phyloP scores from a whole-genome alignment of 2,888 invertebrate genomes.

The Idaea aversata region DNA sequence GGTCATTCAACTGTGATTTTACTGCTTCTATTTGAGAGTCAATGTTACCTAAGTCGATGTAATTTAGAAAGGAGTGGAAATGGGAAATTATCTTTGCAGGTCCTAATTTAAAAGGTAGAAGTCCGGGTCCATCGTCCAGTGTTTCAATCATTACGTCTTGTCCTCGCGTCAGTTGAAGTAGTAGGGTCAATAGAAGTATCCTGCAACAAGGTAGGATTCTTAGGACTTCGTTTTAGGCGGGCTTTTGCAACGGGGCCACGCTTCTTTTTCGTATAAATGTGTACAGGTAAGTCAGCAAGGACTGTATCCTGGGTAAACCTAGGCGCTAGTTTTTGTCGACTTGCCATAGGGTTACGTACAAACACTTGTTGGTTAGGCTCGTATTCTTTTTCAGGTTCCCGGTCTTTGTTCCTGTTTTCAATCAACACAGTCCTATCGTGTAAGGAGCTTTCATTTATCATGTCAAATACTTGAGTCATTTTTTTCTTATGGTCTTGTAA shows the following conservation, averaged over 20 bases:
- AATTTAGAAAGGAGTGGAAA: constrained; percentile 27
- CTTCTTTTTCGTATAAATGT: constrained; percentile 24
- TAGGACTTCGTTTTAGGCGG: constrained; percentile 26
- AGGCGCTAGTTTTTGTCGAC: constrained; percentile 27
- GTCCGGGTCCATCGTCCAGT: constrained; percentile 20
- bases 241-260: constrained; percentile 26
- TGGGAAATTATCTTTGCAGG: constrained; percentile 23
- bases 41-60: constrained; percentile 10
- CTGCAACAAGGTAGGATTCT: constrained; percentile 12
- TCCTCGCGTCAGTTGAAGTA: constrained; percentile 4
- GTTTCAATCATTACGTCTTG: constrained; percentile 18
- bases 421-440: constrained; percentile 12
- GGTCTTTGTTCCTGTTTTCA: constrained; percentile 18
- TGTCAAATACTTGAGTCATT: constrained; percentile 17
- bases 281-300: constrained; percentile 1
- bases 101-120: constrained; percentile 29
- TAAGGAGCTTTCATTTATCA: constrained; percentile 17
- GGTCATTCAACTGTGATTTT: constrained; percentile 11
- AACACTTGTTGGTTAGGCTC: constrained; percentile 8
- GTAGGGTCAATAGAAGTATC: neutral
- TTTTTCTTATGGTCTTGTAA: constrained; percentile 14
- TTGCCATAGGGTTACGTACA: neutral
- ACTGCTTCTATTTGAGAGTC: constrained; percentile 7
- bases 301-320: constrained; percentile 9
- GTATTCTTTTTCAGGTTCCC: constrained; percentile 6